Base-by-base conservation (phyloP, 1,140 invertebrate species). In the Drosophila ambigua region DNA sequence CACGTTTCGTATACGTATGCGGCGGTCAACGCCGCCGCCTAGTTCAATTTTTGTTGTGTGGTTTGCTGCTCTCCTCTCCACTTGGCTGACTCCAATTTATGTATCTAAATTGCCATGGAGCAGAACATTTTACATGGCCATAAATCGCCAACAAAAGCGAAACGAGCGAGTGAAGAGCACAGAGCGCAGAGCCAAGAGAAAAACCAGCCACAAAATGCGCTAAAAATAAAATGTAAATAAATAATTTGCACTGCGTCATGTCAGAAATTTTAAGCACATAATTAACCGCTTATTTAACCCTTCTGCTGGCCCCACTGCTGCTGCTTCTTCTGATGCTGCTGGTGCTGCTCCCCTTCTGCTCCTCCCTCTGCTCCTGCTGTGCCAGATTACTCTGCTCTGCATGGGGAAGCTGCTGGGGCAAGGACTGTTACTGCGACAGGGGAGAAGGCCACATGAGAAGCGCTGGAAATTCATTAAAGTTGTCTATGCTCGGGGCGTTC, bases 281-380 rank as follows among this genome's bases (percentile, higher is more conserved):
- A 90, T 90, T 90, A 90, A 87, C 83, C 81, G 77, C 79, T 90
- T 90, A 90, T 90, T 90, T 90, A 90, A 90, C 79, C 85, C 88
- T 72, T 76, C 64, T 83, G 67, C 69, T 71, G 67, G 67, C 67
- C 67, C 51, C 51, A 26, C 43, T 62, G 60, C 53, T 44, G 52
- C 53, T 78, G 67, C 44, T 4, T 43, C 24, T 58, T 28, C 50
- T 68, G 50, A 39, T 60, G 46, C 45, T 43, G 13, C 59, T 39
- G 50, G 11, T 43, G 28, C 59, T 39, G 50, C 49, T 78, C 49
- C 4, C 49, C 24, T 57, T 48, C 50, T 68, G 49, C 20, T 24
- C 23, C 20, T 24, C 23, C 3, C 23, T 24, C 23, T 60, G 46
- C 45, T 43, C 28, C 59, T 39, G 50, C 49, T 78, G 67, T 39